Evolutionary conservation across 2,888 invertebrate genomes (phyloP).

Genomic region (Pristionchus maxplancki): DNA sequence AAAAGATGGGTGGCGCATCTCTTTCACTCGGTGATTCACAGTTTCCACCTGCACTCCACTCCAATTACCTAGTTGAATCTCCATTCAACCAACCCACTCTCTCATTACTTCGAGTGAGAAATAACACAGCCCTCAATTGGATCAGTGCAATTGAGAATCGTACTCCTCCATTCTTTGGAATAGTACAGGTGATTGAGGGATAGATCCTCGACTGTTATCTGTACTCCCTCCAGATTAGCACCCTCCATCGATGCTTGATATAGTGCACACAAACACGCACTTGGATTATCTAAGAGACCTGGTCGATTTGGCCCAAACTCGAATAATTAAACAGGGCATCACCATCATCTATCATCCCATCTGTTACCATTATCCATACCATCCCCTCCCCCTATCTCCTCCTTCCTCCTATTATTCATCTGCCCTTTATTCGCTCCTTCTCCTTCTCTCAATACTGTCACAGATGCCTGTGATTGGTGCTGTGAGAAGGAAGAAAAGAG

Average conservation of each 20-base stretch:
- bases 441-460: constrained; percentile 41
- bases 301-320: neutral
- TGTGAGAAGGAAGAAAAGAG: constrained; percentile 15
- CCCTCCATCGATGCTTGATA: constrained; percentile 14
- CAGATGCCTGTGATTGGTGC: constrained; percentile 41
- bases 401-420: constrained; percentile 6
- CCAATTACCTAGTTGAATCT: constrained; percentile 18
- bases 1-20: neutral
- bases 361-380: constrained; percentile 18
- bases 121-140: neutral
- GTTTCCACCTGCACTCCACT: constrained; percentile 18
- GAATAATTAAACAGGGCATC: constrained; percentile 24
- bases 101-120: neutral
- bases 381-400: neutral
- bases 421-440: constrained; percentile 32
- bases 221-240: constrained; percentile 25
- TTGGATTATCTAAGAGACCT: neutral
- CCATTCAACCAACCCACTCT: constrained; percentile 1
- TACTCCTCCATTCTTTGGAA: neutral
- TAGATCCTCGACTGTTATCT: neutral
- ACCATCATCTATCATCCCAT: neutral
- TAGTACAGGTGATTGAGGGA: constrained; percentile 14
- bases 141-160: neutral
- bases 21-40: neutral
- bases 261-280: constrained; percentile 14